Evolutionary conservation across 2,888 invertebrate genomes (phyloP), one percentile per base, ranked within the genome.

Genomic region (Dioctria linearis): DNA sequence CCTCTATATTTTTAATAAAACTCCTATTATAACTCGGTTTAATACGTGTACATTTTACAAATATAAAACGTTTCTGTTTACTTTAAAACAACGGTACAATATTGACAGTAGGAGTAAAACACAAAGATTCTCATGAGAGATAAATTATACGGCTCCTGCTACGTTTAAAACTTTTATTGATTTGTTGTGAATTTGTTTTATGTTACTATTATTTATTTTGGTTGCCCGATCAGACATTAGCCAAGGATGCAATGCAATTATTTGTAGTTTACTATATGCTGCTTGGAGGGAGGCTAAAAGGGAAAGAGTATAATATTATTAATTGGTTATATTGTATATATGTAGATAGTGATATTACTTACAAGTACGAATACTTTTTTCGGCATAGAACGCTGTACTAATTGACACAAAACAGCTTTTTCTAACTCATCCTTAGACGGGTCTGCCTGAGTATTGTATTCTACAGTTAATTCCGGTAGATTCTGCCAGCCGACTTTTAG

Each of bases 311-410:
- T n/a, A 13, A 61, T 43, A 42, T 75, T 61, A 40, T 59, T 54
- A 25, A 43, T 9, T 42, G 39, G 5, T 4, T 75, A 25, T 25
- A 6, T 25, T 25, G 25, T 25, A 25, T n/a, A 5, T 54, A 25
- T 13, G 49, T n/a, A 40, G 37, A 3, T 13, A 42, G 0, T 42
- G 13, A 4, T 42, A 8, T 9, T 71, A 83, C 85, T 86, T 82
- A 89, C 89, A 86, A 89, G 85, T 73, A 89, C 88, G 84, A 89
- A 89, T 66, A 89, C 88, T 81, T 86, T 87, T 80, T 89, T 89
- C 73, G 89, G 89, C 85, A 89, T 86, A 42, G 89, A 87, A 75
- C 89, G 86, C 82, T 88, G 87, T 59, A 89, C 88, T 82, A 89
- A 84, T 83, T 89, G 87, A 57, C 85, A 85, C 75, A 89, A 86